Conservation (phyloP, 2,888 invertebrate genomes). For the Empis stercorea region DNA sequence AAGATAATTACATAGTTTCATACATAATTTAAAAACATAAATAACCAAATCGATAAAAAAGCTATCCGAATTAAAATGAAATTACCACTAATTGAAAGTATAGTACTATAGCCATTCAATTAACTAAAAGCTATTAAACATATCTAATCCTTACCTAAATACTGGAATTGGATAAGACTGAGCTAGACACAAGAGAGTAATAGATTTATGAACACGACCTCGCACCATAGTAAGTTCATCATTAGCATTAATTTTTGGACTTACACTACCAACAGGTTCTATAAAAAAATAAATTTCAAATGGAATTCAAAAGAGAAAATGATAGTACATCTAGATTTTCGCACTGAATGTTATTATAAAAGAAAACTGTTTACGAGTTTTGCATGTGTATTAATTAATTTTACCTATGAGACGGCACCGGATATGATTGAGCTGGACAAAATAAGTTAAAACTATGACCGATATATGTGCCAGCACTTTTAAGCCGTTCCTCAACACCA, state of each 20-base stretch:
- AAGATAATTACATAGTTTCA: no score
- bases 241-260: constrained; percentile 50
- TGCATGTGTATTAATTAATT: neutral
- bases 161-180: constrained; percentile 56
- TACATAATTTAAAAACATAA: no score
- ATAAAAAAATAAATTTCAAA: constrained; percentile 7
- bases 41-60: neutral
- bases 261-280: constrained; percentile 40
- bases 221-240: constrained; percentile 46
- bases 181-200: constrained; percentile 57
- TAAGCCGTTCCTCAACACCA: constrained; percentile 45
- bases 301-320: no score
- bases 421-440: constrained; percentile 65
- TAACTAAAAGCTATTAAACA: no score
- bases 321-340: neutral
- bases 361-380: neutral
- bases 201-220: constrained; percentile 36
- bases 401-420: constrained; percentile 49
- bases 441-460: constrained; percentile 45
- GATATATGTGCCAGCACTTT: constrained; percentile 37
- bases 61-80: no score
- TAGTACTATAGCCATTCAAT: no score
- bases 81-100: no score
- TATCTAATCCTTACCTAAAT: constrained; percentile 51
- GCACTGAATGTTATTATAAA: constrained; percentile 14